Conservation (phyloP, 2,797 vertebrate genomes). For the Halcyon leucocephala region DNA sequence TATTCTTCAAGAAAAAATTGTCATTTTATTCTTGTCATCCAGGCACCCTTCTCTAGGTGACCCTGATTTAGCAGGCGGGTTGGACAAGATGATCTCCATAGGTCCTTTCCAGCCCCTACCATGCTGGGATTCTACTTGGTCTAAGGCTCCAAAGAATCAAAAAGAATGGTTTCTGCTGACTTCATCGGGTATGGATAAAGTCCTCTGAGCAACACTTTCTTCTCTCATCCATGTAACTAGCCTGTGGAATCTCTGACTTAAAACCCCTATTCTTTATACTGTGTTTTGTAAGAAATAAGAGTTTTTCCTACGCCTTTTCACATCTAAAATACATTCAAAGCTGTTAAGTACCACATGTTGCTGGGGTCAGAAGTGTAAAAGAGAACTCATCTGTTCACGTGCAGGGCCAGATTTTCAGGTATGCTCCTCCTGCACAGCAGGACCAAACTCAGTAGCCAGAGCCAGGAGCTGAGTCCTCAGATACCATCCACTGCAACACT, state of each 20-base stretch:
- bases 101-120: background rate
- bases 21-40: background rate
- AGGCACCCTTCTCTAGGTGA: background rate
- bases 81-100: background rate
- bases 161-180: background rate
- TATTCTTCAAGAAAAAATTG: background rate
- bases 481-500: no score
- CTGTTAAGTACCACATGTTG: background rate
- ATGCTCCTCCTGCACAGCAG: background rate
- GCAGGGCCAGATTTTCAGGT: background rate
- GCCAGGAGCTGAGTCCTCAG: background rate
- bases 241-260: background rate
- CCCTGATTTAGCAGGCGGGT: background rate
- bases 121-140: background rate
- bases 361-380: background rate
- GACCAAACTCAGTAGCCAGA: background rate
- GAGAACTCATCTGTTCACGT: background rate
- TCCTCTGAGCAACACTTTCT: background rate
- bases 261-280: background rate
- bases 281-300: background rate
- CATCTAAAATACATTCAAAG: background rate
- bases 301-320: background rate
- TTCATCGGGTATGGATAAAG: background rate
- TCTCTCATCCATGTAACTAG: background rate
- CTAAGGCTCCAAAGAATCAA: background rate